Conservation (phyloP, 2,113 vertebrate genomes). For the western clawed frog (Xenopus tropicalis) region DNA sequence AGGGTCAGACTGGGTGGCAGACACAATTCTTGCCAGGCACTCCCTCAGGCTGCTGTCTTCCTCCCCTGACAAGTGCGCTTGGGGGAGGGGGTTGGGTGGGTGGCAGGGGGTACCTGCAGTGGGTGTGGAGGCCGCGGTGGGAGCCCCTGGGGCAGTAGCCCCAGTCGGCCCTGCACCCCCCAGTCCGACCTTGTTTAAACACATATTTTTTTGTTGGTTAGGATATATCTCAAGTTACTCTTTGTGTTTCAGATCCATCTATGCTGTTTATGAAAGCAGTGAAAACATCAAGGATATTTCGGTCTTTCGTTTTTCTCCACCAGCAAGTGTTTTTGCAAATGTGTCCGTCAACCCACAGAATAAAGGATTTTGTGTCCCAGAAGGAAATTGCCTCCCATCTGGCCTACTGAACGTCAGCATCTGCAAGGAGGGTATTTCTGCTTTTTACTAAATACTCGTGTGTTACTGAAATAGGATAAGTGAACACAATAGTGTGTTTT, state of each 20-base stretch:
- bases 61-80: too few species aligned
- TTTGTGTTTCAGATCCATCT: conserved; percentile 73
- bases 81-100: too few species aligned
- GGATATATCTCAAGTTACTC: neutral
- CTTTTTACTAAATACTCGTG: too few species aligned
- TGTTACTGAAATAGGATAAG: neutral
- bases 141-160: too few species aligned
- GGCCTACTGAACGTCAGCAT: conserved; percentile 84
- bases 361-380: conserved; percentile 84
- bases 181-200: too few species aligned
- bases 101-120: too few species aligned
- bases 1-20: too few species aligned
- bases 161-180: too few species aligned
- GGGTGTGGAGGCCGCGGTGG: too few species aligned
- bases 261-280: conserved; percentile 74
- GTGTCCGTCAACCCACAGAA: conserved; percentile 75
- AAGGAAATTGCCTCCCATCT: conserved; percentile 80
- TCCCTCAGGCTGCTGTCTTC: too few species aligned
- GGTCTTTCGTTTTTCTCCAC: conserved; percentile 78
- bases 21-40: too few species aligned
- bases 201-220: too few species aligned
- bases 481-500: neutral
- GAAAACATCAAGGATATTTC: conserved; percentile 70
- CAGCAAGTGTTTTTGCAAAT: conserved; percentile 81
- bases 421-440: conserved; percentile 83